A percentile compares a stretch with the other conserved stretches of the same genome.
These are phyloP conservation scores for Anguilla megastoma DNA, from an alignment of 2,797 vertebrate genomes.

Conservation along the genomic window DNA sequence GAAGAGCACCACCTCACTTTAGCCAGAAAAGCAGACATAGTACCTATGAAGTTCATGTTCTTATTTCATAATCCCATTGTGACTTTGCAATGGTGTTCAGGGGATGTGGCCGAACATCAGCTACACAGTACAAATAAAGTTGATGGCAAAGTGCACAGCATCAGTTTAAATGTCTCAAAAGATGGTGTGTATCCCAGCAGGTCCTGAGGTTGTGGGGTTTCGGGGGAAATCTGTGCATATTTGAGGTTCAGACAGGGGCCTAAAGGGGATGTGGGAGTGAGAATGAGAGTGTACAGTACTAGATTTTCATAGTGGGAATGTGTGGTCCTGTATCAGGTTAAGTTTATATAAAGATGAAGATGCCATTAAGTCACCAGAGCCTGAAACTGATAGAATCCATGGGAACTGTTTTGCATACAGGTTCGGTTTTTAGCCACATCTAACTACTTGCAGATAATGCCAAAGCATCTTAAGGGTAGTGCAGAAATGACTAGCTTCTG, in stretches of 20 bases:
- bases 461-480: neutral
- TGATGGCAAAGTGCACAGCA: neutral
- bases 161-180: neutral
- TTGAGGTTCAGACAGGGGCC: neutral
- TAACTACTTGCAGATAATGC: neutral
- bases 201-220: neutral
- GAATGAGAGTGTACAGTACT: neutral
- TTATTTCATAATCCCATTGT: too few species aligned
- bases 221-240: neutral
- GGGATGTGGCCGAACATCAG: too few species aligned
- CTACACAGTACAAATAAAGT: neutral
- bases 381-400: neutral
- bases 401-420: neutral
- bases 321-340: neutral
- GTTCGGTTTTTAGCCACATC: neutral
- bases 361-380: neutral
- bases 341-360: neutral
- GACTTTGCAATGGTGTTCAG: too few species aligned
- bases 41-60: too few species aligned
- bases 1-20: neutral
- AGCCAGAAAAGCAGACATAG: neutral
- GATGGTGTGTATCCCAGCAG: neutral
- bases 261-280: constrained; percentile 13
- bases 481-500: neutral
- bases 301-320: neutral